Percentiles rank a stretch among this genome's conserved stretches.
phyloP scores from a whole-genome alignment of 2,113 vertebrate genomes.

The Recurvirostra avosetta region DNA sequence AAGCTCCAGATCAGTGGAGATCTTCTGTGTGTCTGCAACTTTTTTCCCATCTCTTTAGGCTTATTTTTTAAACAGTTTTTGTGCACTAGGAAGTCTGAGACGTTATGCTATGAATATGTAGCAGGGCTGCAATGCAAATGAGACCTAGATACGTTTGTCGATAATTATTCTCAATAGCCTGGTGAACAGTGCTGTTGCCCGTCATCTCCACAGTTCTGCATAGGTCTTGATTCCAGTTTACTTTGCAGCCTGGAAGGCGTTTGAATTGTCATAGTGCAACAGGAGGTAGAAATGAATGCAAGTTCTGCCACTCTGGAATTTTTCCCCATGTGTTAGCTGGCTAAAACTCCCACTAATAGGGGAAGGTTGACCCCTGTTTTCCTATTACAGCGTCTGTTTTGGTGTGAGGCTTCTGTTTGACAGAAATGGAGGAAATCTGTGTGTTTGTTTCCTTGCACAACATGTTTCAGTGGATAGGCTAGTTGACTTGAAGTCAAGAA shows the following conservation, averaged over 20 bases:
- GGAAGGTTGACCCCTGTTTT: neutral
- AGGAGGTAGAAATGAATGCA: neutral
- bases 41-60: neutral
- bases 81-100: neutral
- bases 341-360: neutral
- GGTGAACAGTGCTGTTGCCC: neutral
- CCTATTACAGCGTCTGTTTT: neutral
- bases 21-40: neutral
- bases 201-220: neutral
- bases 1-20: neutral
- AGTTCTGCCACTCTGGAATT: neutral
- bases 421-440: neutral
- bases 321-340: neutral
- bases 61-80: neutral
- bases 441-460: neutral
- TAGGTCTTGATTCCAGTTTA: neutral
- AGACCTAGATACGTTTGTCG: neutral
- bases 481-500: neutral
- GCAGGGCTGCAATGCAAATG: neutral
- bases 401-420: neutral
- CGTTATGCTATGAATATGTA: neutral
- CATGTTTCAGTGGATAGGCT: neutral
- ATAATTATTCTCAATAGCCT: neutral
- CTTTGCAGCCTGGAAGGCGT: neutral
- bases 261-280: neutral